Base-by-base conservation (phyloP, 2,113 vertebrate genomes). In the Salvelinus fontinalis region DNA sequence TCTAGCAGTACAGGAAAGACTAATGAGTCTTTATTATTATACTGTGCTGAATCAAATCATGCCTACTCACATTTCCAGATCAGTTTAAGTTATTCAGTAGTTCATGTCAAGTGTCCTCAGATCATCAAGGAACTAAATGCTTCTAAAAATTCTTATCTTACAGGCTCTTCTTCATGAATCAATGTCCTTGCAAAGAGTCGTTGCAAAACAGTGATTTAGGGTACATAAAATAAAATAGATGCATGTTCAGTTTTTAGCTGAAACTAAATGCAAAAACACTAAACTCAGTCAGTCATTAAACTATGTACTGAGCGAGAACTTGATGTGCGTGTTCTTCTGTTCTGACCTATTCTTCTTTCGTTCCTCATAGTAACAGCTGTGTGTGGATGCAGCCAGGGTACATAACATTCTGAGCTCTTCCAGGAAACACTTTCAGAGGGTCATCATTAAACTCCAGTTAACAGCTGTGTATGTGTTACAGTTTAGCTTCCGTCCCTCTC, bases 391-490 rank as follows among this genome's bases (percentile, higher is more conserved):
- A 80, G 86, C 86, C n/a, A 48, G 78, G 85, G 71, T 87, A 80
- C 84, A 89, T 91, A 87, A 87, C 90, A 85, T 76, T 81, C 67
- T 71, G 77, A 74, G 76, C 73, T 83, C 73, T 77, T 85, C 79
- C 76, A 69, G 85, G 83, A 83, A 85, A 86, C 84, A 85, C 39
- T 73, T 88, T 84, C 79, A 79, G 82, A 74, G 81, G 86, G 84
- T 87, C 82, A 80, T 83, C 88, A 88, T 90, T 88, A 89, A 87
- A 90, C 79, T 82, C 81, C 86, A 75, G 83, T 85, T 86, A 88
- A 84, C 87, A 88, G 85, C 87, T 89, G 84, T 86, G 86, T 75
- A 80, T 26, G 26, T 26, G 26, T 26, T 2, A 26, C 26, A 26
- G 26, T 26, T 26, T 26, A 26, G 26, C 26, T 26, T 26, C 26